phyloP scores from a whole-genome alignment of 1,140 invertebrate species.

The Drosophila elegans region DNA sequence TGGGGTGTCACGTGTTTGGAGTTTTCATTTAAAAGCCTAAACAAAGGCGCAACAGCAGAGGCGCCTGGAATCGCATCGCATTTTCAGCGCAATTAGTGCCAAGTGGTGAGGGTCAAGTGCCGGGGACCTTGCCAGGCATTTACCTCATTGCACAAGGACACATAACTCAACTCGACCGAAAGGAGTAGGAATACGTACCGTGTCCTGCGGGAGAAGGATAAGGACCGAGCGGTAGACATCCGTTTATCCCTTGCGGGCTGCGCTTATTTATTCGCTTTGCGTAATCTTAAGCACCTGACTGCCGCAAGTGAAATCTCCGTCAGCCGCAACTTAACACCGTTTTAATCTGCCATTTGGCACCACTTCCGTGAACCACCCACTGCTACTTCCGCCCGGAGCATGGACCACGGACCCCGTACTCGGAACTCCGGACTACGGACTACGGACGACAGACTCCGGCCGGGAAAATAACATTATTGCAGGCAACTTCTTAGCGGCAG shows the following conservation, averaged over 20 bases:
- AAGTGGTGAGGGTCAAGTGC: slow-evolving; percentile 29
- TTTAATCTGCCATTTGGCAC: slow-evolving; percentile 82
- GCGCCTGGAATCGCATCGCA: slow-evolving; percentile 15
- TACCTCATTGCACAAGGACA: slow-evolving; percentile 54
- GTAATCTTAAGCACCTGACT: slow-evolving; percentile 58
- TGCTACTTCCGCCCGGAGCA: slow-evolving; percentile 50
- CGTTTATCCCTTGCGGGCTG: slow-evolving; percentile 45
- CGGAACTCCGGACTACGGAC: background rate
- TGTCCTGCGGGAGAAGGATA: slow-evolving; percentile 24
- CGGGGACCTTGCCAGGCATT: slow-evolving; percentile 29
- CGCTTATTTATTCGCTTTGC: slow-evolving; percentile 62
- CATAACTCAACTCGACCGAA: slow-evolving; percentile 31
- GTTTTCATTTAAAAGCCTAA: slow-evolving; percentile 49
- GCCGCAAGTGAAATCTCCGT: slow-evolving; percentile 51
- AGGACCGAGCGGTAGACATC: slow-evolving; percentile 16
- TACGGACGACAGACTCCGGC: slow-evolving; percentile 27
- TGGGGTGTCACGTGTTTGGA: slow-evolving; percentile 58
- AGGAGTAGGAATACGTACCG: slow-evolving; percentile 11
- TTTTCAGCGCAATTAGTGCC: slow-evolving; percentile 56
- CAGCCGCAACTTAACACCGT: slow-evolving; percentile 73
- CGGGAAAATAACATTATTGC: slow-evolving; percentile 75
- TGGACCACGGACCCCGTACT: slow-evolving; percentile 11
- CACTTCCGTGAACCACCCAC: slow-evolving; percentile 56
- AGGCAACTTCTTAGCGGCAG: slow-evolving; percentile 78
- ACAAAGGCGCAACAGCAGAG: slow-evolving; percentile 24